Conservation (phyloP, 2,797 vertebrate species). For the Lycodopsis pacificus region DNA sequence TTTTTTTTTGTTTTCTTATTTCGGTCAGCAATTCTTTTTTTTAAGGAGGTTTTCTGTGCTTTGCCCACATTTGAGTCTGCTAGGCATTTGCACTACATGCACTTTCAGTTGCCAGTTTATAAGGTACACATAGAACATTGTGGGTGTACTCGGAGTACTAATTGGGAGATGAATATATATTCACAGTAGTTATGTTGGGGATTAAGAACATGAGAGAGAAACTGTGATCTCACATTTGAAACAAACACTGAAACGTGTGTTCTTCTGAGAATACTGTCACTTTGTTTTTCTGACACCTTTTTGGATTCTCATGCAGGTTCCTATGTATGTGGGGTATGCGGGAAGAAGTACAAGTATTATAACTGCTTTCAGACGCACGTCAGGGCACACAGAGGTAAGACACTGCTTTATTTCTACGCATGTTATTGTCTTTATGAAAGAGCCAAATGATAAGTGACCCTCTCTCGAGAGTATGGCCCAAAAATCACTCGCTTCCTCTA, state of each 20-base stretch:
- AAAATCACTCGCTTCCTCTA: constrained; percentile 41
- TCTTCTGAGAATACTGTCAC: not conserved
- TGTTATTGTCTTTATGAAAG: constrained; percentile 24
- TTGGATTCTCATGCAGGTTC: constrained; percentile 88
- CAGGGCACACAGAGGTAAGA: constrained; percentile 95
- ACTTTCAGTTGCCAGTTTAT: constrained; percentile 1
- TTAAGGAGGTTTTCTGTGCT: not conserved
- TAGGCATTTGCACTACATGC: not conserved
- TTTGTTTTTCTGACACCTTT: constrained; percentile 34
- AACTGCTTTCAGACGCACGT: constrained; percentile 99
- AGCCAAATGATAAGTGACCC: constrained; percentile 10
- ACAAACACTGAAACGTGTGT: not conserved
- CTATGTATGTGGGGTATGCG: constrained; percentile 96
- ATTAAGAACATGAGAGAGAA: not conserved
- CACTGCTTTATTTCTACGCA: not conserved
- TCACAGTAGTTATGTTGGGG: not conserved
- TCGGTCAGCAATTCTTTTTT: not conserved
- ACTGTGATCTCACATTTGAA: not conserved
- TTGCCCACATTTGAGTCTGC: not conserved
- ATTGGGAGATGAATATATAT: not conserved
- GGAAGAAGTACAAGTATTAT: constrained; percentile 99
- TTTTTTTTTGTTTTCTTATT: not conserved
- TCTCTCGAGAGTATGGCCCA: constrained; percentile 15
- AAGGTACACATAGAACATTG: not conserved
- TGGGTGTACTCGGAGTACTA: not conserved